These are phyloP conservation scores for Caenorhabditis becei DNA, from an alignment of 2,888 invertebrate genomes.

Conservation along the genomic window DNA sequence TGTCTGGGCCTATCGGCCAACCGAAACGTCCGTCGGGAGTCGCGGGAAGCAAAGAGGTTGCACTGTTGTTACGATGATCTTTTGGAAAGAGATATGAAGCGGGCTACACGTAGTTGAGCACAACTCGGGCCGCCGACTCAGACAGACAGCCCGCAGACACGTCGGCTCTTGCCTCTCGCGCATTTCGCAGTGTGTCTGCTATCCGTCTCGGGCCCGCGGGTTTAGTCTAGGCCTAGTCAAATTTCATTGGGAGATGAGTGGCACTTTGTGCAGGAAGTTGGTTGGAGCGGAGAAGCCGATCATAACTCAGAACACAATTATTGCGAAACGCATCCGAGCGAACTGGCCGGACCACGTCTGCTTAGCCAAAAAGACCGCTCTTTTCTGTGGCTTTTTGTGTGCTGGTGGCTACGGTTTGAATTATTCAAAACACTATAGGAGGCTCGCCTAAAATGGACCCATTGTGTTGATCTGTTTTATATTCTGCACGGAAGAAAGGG, in stretches of 20 bases:
- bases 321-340: conserved; percentile 25
- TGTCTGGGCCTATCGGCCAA: neutral
- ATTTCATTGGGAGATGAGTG: conserved; percentile 51
- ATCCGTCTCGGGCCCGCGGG: conserved; percentile 10
- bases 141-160: conserved; percentile 28
- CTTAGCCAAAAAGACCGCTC: neutral
- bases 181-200: neutral
- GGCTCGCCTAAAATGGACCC: conserved; percentile 42
- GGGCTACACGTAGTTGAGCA: conserved; percentile 5
- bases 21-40: neutral
- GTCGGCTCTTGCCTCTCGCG: neutral
- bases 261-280: conserved; percentile 29
- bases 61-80: conserved; percentile 34
- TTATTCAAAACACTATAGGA: conserved; percentile 30
- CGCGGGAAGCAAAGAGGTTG: neutral
- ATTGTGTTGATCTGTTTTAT: conserved; percentile 53
- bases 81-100: conserved; percentile 20
- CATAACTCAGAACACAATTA: conserved; percentile 40
- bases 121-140: neutral
- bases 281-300: conserved; percentile 4
- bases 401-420: conserved; percentile 38
- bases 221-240: conserved; percentile 43
- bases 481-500: conserved; percentile 30
- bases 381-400: conserved; percentile 23
- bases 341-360: neutral